Conservation (phyloP, 1,140 invertebrate genomes). For the Drosophila burlai region DNA sequence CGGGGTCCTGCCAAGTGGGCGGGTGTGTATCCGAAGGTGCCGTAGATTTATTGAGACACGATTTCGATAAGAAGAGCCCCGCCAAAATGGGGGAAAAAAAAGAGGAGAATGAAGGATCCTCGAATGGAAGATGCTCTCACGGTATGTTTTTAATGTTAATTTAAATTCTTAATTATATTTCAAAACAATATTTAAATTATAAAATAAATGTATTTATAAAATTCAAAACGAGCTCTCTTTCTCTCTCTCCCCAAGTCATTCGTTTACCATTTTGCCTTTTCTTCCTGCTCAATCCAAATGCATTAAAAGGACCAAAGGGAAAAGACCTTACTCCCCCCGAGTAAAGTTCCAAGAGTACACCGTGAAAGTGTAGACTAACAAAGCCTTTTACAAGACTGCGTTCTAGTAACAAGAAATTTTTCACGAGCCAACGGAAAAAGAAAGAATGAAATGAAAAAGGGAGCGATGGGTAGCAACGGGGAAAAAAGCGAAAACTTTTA, state of each 20-base stretch:
- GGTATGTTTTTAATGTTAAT: neutral
- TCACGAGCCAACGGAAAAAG: slow-evolving; percentile 16
- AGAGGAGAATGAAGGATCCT: neutral
- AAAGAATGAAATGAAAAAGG: slow-evolving; percentile 25
- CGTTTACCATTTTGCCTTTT: neutral
- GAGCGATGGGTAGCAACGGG: slow-evolving; percentile 14
- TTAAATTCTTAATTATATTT: neutral
- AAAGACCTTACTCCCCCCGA: neutral
- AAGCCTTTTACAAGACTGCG: slow-evolving; percentile 47
- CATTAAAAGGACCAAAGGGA: slow-evolving; percentile 24
- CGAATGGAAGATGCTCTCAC: slow-evolving; percentile 27
- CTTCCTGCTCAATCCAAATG: slow-evolving; percentile 6
- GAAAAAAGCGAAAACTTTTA: slow-evolving; percentile 67
- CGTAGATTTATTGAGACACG: slow-evolving; percentile 79
- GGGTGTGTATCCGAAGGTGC: slow-evolving; percentile 50
- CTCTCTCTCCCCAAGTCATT: neutral
- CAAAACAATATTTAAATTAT: neutral
- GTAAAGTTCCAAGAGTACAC: slow-evolving; percentile 24
- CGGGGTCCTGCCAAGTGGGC: slow-evolving; percentile 29
- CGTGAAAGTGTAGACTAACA: slow-evolving; percentile 50
- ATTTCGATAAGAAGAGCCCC: slow-evolving; percentile 68
- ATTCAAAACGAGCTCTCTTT: neutral
- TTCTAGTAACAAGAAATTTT: slow-evolving; percentile 61
- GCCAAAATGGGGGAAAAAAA: slow-evolving; percentile 33
- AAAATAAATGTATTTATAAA: neutral